Evolutionary conservation across 2,888 invertebrate species (phyloP).

Genomic region (Acanthopleura granulata): DNA sequence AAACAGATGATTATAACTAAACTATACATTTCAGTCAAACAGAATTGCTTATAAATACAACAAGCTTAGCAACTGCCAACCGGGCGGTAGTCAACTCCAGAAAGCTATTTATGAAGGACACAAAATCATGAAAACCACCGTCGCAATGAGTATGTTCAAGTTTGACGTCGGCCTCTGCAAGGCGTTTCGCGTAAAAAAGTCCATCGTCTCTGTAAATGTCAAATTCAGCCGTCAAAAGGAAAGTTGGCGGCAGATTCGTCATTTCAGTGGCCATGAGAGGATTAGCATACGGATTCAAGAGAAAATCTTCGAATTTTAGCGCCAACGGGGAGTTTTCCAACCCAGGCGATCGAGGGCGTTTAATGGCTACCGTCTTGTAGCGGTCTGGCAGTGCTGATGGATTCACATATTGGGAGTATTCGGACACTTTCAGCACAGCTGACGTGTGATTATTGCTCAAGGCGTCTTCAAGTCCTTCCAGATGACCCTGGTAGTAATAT

Average conservation of each 20-base stretch:
- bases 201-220: constrained; percentile 20
- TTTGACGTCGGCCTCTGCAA: background rate
- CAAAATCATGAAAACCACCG: background rate
- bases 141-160: background rate
- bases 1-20: too few species aligned
- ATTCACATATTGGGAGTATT: background rate
- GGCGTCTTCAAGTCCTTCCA: background rate
- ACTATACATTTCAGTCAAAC: background rate
- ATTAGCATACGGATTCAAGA: constrained; percentile 15
- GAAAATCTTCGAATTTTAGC: background rate
- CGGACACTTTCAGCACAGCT: background rate
- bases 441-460: constrained; percentile 19
- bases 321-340: background rate
- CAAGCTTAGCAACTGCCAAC: background rate
- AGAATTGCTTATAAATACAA: background rate
- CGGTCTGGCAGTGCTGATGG: background rate
- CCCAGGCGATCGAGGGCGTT: background rate
- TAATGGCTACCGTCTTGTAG: background rate
- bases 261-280: constrained; percentile 13
- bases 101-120: background rate
- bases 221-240: constrained; percentile 14
- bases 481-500: background rate
- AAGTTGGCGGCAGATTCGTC: background rate
- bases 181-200: constrained; percentile 4
- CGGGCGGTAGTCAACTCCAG: background rate